phyloP scores from a whole-genome alignment of 1,140 invertebrate genomes.

The Wasmannia auropunctata region DNA sequence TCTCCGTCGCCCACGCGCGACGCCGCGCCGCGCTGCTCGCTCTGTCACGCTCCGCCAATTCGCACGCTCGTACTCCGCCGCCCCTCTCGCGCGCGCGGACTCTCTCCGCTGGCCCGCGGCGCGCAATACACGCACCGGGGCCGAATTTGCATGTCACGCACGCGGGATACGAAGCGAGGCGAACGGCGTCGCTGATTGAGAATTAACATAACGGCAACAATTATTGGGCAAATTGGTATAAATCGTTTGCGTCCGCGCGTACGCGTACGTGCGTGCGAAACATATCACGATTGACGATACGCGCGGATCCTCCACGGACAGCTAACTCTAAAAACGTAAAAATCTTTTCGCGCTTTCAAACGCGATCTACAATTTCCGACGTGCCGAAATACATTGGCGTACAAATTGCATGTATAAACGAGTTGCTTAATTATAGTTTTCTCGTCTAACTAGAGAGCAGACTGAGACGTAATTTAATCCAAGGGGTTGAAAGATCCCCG shows the following conservation, averaged over 20 bases:
- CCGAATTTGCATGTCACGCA: slow-evolving; percentile 78
- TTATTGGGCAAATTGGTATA: slow-evolving; percentile 83
- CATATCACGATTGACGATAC: neutral
- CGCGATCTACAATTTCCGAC: neutral
- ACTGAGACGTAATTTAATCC: slow-evolving; percentile 9
- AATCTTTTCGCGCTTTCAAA: neutral
- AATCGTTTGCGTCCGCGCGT: slow-evolving; percentile 74
- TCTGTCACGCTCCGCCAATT: slow-evolving; percentile 48
- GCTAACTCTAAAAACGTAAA: neutral
- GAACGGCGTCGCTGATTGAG: slow-evolving; percentile 77
- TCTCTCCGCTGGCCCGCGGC: slow-evolving; percentile 7
- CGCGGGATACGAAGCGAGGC: slow-evolving; percentile 60
- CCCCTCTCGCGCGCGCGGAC: neutral
- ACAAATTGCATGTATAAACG: neutral
- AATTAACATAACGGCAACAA: slow-evolving; percentile 84
- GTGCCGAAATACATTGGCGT: neutral
- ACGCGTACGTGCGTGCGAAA: slow-evolving; percentile 18
- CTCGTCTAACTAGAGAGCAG: neutral
- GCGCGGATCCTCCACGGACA: too few relatives aligned
- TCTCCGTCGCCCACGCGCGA: slow-evolving; percentile 74
- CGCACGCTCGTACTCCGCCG: slow-evolving; percentile 37
- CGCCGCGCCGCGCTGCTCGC: slow-evolving; percentile 21
- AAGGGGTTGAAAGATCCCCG: neutral
- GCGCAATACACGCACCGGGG: neutral
- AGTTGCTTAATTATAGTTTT: neutral